Evolutionary conservation across 2,113 vertebrate genomes (phyloP), one percentile per base, ranked within the genome.

Genomic region (Mobula hypostoma): DNA sequence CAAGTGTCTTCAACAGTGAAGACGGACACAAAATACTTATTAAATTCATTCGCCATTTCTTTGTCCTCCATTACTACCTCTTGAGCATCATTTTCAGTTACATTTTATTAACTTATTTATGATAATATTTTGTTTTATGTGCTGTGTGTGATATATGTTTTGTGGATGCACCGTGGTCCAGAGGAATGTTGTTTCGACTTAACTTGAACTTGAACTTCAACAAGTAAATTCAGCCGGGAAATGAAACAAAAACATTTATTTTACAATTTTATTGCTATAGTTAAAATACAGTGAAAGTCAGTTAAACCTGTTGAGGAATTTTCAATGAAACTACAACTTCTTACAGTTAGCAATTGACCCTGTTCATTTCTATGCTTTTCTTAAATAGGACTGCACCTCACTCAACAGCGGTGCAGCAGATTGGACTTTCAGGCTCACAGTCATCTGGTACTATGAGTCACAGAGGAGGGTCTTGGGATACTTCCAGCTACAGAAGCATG

Each of bases 341-440:
- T 93, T 93, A 72, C 36, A 40, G 68, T 70, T 70, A 14, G 74
- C 19, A 24, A n/a, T 88, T 56, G 27, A 29, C 36, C 1, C 48
- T 2, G 2, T 32, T 72, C 29, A 68, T 12, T 90, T 58, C 76
- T 74, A 5, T 68, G 2, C 94, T 95, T 94, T 78, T n/a, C 61
- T n/a, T 32, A 74, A 11, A 94, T 94, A 97, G 97, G 94, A 87
- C 95, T n/a, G 95, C 96, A 6, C 95, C 96, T 7, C 21, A 96
- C 61, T 94, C 94, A 32, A 94, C 95, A 0, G 94, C 96, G 29
- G 17, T 66, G 2, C 91, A 93, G 29, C 32, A 74, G 27, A 95
- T 36, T 24, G 94, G 79, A 0, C 95, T 11, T 5, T 94, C 95
- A 12, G 80, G 94, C 29, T 94, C 76, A 2, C 87, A 95, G 0